Conservation (phyloP, 2,888 invertebrate species). For the Dolichomitus sp. region DNA sequence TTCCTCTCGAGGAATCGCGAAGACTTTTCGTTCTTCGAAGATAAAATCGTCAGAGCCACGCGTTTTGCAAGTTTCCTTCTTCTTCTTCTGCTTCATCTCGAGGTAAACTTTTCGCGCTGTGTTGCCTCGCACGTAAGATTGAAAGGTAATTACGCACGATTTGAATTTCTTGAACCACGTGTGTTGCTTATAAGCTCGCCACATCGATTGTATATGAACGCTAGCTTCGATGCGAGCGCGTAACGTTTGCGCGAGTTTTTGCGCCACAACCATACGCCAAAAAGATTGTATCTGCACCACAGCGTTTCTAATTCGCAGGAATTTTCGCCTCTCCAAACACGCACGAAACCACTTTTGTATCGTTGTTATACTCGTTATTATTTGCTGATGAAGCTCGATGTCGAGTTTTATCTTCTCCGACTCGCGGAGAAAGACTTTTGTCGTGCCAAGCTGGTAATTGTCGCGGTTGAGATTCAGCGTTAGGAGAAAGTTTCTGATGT, state of each 20-base stretch:
- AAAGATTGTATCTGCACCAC: constrained; percentile 92
- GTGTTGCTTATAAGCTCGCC: constrained; percentile 91
- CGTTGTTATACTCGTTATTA: constrained; percentile 96
- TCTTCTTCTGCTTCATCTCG: constrained; percentile 83
- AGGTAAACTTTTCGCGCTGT: constrained; percentile 88
- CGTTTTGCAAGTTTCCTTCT: constrained; percentile 25
- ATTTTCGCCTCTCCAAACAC: constrained; percentile 92
- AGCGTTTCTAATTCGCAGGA: constrained; percentile 91
- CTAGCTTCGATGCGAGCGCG: constrained; percentile 88
- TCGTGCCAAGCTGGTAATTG: constrained; percentile 95
- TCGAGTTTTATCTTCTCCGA: constrained; percentile 97
- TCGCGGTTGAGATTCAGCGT: constrained; percentile 95
- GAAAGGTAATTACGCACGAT: constrained; percentile 89
- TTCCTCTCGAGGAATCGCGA: constrained; percentile 19
- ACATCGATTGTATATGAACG: constrained; percentile 92
- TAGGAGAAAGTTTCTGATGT: constrained; percentile 94
- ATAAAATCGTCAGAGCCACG: constrained; percentile 19
- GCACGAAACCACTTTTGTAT: constrained; percentile 97
- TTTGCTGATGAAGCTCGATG: constrained; percentile 96
- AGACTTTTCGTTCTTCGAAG: constrained; percentile 41
- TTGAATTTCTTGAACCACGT: constrained; percentile 90
- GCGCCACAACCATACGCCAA: constrained; percentile 90
- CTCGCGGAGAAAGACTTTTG: constrained; percentile 97
- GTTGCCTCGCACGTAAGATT: constrained; percentile 91
- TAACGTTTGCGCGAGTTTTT: constrained; percentile 87